These are phyloP conservation scores for Callorhinus ursinus DNA, from an alignment of 2,113 vertebrate genomes.

Conservation along the genomic window DNA sequence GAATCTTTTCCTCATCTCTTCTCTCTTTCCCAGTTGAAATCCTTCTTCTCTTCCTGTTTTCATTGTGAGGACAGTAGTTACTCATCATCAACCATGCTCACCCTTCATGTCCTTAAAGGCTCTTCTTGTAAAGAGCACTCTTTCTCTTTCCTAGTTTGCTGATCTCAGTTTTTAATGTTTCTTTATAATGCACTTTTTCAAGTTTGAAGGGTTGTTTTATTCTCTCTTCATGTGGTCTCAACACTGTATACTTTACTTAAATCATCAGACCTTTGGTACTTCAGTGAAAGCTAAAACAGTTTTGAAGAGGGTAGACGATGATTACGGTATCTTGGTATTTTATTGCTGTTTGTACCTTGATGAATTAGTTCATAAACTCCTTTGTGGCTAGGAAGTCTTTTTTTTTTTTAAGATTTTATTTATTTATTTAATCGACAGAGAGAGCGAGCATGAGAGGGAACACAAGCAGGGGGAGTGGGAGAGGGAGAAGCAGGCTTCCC, in stretches of 20 bases:
- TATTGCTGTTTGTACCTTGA: neutral
- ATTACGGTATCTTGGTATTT: neutral
- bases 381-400: neutral
- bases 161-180: neutral
- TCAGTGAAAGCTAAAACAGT: neutral
- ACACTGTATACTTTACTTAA: neutral
- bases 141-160: neutral
- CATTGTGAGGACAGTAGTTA: rapidly evolving
- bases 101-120: neutral
- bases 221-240: neutral
- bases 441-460: too few species aligned
- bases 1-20: neutral
- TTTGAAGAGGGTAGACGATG: neutral
- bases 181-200: neutral
- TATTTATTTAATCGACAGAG: too few species aligned
- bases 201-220: neutral
- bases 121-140: neutral
- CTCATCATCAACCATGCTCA: too few species aligned
- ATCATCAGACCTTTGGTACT: neutral
- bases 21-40: neutral
- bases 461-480: too few species aligned
- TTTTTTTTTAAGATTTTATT: neutral
- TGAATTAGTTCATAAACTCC: neutral
- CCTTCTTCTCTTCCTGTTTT: neutral
- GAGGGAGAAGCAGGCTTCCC: too few species aligned